These are phyloP conservation scores for Hafferia zeledoni DNA, from an alignment of 2,797 vertebrate genomes.

Conservation along the genomic window DNA sequence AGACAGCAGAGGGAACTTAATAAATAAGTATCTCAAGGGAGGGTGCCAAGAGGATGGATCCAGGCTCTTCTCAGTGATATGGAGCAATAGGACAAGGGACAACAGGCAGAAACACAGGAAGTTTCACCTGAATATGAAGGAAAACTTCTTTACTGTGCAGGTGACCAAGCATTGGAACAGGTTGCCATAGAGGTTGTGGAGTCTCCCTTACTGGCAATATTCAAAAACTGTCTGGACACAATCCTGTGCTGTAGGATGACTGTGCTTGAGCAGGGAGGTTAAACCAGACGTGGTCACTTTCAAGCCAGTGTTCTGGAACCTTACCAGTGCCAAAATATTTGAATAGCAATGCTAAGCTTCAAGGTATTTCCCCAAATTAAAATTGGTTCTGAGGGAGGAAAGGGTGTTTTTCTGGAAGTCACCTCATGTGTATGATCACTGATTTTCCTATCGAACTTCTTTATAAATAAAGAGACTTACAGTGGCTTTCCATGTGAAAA, in stretches of 20 bases:
- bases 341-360: background rate
- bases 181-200: background rate
- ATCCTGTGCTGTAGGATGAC: background rate
- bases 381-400: background rate
- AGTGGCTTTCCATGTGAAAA: background rate
- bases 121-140: background rate
- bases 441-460: background rate
- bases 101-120: background rate
- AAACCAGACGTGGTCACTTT: background rate
- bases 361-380: background rate
- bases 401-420: background rate
- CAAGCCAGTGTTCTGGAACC: background rate
- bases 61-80: background rate
- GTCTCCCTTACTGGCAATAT: background rate
- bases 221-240: background rate
- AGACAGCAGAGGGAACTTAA: background rate
- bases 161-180: background rate
- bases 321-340: background rate
- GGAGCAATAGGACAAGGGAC: background rate
- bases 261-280: background rate
- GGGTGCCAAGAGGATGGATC: background rate
- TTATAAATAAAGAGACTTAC: background rate
- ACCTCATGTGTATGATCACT: rapidly evolving
- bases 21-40: background rate
- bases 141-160: background rate